Conservation (phyloP, 2,888 invertebrate genomes). For the Xiphydria camelus region DNA sequence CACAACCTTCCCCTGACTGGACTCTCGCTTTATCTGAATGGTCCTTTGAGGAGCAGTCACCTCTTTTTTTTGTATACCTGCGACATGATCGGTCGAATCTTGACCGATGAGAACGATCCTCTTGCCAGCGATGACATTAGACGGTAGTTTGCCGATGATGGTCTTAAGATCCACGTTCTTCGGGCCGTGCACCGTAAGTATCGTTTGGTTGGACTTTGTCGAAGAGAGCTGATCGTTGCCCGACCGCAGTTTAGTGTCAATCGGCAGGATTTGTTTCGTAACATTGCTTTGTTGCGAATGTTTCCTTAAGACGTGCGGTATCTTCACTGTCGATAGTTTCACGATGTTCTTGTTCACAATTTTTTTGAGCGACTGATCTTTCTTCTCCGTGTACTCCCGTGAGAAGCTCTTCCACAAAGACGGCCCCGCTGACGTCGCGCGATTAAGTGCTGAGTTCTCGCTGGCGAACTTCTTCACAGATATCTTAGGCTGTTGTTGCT, state of each 20-base stretch:
- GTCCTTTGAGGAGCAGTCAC: slow-evolving; percentile 3
- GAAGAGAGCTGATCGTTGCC: background rate
- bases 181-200: slow-evolving; percentile 35
- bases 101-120: slow-evolving; percentile 40
- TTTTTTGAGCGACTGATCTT: background rate
- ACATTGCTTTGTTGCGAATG: background rate
- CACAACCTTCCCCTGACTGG: slow-evolving; percentile 4
- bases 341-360: background rate
- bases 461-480: slow-evolving; percentile 33
- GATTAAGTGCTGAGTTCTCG: slow-evolving; percentile 6
- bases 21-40: slow-evolving; percentile 11
- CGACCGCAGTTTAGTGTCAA: too few species aligned
- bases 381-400: background rate
- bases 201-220: slow-evolving; percentile 26
- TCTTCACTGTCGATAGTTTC: background rate
- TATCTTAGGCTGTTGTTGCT: slow-evolving; percentile 22
- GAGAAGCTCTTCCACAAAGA: slow-evolving; percentile 3
- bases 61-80: slow-evolving; percentile 5
- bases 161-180: slow-evolving; percentile 34
- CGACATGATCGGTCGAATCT: slow-evolving; percentile 21
- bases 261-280: background rate
- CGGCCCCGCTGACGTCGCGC: slow-evolving; percentile 11
- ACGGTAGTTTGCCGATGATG: slow-evolving; percentile 39
- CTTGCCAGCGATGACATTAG: slow-evolving; percentile 32
- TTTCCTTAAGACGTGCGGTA: too few species aligned